These are phyloP conservation scores for Luperina testacea DNA, from an alignment of 2,888 invertebrate species.

Conservation along the genomic window DNA sequence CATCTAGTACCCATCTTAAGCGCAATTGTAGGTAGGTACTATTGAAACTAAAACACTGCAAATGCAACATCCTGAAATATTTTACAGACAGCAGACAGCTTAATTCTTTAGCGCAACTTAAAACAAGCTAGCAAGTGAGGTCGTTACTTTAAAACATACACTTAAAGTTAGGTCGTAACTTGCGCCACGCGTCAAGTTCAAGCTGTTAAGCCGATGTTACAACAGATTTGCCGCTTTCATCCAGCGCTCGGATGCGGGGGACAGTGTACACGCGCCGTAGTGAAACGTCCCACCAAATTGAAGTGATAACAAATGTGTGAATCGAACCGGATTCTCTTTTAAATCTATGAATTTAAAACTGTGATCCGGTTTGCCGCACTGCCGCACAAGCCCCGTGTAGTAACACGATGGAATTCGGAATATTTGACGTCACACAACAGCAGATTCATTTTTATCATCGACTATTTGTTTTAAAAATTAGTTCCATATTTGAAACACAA, in stretches of 20 bases:
- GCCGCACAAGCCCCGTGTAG: slow-evolving; percentile 1
- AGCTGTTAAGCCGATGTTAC: slow-evolving; percentile 87
- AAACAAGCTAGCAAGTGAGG: slow-evolving; percentile 35
- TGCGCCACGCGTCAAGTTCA: slow-evolving; percentile 70
- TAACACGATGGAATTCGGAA: slow-evolving; percentile 5
- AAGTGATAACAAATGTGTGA: slow-evolving; percentile 69
- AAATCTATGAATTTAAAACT: slow-evolving; percentile 55
- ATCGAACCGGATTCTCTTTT: slow-evolving; percentile 55
- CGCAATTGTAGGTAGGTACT: neutral
- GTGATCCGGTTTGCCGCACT: slow-evolving; percentile 26
- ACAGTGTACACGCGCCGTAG: slow-evolving; percentile 67
- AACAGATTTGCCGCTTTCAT: slow-evolving; percentile 86
- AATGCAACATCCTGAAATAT: slow-evolving; percentile 41
- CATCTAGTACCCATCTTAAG: neutral
- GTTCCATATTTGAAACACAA: slow-evolving; percentile 51
- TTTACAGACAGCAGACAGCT: slow-evolving; percentile 28
- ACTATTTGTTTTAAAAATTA: slow-evolving; percentile 54
- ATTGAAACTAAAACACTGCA: slow-evolving; percentile 25
- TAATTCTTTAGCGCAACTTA: slow-evolving; percentile 51
- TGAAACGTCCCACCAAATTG: slow-evolving; percentile 68
- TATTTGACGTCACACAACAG: slow-evolving; percentile 49
- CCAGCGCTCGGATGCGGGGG: slow-evolving; percentile 75
- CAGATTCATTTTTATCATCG: slow-evolving; percentile 45
- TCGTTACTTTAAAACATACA: slow-evolving; percentile 60
- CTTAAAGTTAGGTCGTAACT: slow-evolving; percentile 59